phyloP scores from a whole-genome alignment of 2,113 vertebrate genomes.

The Sapajus apella region DNA sequence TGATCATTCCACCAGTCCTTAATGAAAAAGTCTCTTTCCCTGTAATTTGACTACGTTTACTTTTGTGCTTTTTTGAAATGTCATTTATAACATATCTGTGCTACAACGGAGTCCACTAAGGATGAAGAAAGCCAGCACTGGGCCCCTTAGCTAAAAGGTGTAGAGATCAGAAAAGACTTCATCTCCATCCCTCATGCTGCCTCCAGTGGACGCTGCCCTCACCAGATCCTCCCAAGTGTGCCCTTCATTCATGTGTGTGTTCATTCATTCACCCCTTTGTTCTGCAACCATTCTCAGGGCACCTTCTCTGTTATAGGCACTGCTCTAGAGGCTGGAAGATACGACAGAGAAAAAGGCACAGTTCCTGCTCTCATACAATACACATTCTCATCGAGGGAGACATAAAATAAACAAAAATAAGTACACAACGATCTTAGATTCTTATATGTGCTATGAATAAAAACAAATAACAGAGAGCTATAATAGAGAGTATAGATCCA shows the following conservation, averaged over 20 bases:
- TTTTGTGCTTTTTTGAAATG: background rate
- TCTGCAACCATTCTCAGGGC: background rate
- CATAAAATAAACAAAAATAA: background rate
- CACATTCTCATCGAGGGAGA: background rate
- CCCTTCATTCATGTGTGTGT: fast-evolving
- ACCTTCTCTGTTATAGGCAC: background rate
- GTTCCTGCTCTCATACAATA: background rate
- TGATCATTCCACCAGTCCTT: background rate
- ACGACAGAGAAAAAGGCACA: background rate
- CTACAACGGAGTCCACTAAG: background rate
- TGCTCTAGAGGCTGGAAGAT: background rate
- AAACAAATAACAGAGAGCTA: background rate
- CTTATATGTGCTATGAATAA: background rate
- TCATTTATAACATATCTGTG: fast-evolving
- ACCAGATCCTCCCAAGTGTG: background rate
- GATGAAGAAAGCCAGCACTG: background rate
- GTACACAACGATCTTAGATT: background rate
- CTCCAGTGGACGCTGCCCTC: fast-evolving
- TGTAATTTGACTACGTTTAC: background rate
- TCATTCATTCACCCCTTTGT: background rate
- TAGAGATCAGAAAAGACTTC: background rate
- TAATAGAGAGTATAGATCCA: background rate
- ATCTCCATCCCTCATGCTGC: fast-evolving
- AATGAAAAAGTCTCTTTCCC: background rate
- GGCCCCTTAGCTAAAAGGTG: too few relatives aligned